Evolutionary conservation across 2,797 vertebrate genomes (phyloP), one percentile per base, ranked within the genome.

Genomic region (Pelobates cultripes): DNA sequence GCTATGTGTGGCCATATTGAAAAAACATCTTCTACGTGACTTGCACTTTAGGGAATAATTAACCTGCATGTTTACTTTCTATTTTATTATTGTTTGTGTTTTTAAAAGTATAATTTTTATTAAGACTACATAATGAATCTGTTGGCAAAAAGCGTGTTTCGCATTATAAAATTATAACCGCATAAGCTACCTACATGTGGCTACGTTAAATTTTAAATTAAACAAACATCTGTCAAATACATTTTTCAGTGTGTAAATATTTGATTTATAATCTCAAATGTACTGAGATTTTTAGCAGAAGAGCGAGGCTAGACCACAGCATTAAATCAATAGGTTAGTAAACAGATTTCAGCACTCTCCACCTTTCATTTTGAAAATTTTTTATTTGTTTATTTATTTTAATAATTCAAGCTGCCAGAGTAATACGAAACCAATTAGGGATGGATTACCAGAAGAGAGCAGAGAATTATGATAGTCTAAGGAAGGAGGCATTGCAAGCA

Each of bases 161-260:
- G 3, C 47, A 51, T 51, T 6, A 5, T 5, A 51, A 51, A 51
- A 51, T 10, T 51, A 51, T 10, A 51, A 51, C 5, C 47, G 55
- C 55, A 14, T 57, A 1, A 57, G 9, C 55, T 64, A 70, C 73
- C 79, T 75, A 63, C 70, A 75, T 60, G 40, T 40, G 43, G 42
- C 66, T 64, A 53, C 73, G 75, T 77, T 53, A 77, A 77, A 70
- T 28, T 12, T 40, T 57, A 75, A 81, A 13, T 81, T n/a, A 70
- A 76, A 43, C 67, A 81, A 75, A 81, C 75, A 71, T 72, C 60
- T 77, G 69, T 71, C 7, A 47, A 72, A 68, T 60, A 10, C 12
- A 3, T 68, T 68, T 68, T 68, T 8, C 13, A 28, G 3, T 28
- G 45, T 14, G 60, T n/a, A 72, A 72, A 72, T 53, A 72, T 72